These are phyloP conservation scores for Polyploca ridens DNA, from an alignment of 2,888 invertebrate genomes.

Conservation along the genomic window DNA sequence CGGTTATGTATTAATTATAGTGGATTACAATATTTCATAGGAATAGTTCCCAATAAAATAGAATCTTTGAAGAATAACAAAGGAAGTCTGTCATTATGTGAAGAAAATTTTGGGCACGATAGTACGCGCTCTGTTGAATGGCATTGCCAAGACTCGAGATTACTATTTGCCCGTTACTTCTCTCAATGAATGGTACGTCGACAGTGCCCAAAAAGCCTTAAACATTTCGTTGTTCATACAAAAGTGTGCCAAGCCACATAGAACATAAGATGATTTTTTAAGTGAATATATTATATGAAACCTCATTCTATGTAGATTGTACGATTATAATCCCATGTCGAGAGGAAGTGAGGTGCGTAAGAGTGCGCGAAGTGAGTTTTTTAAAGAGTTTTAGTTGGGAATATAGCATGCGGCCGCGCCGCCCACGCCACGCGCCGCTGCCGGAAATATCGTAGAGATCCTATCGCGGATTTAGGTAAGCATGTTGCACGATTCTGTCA, in stretches of 20 bases:
- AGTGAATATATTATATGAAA: slow-evolving; percentile 20
- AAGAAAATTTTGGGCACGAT: slow-evolving; percentile 45
- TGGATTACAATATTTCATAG: neutral
- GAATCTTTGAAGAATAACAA: too few species aligned
- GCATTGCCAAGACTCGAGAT: slow-evolving; percentile 73
- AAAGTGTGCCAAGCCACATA: slow-evolving; percentile 46
- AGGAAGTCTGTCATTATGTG: neutral
- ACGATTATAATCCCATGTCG: slow-evolving; percentile 56
- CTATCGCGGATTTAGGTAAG: slow-evolving; percentile 62
- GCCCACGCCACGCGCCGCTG: slow-evolving; percentile 75
- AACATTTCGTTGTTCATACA: slow-evolving; percentile 41
- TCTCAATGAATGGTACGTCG: slow-evolving; percentile 79
- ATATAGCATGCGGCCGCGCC: slow-evolving; percentile 54
- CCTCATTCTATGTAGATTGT: slow-evolving; percentile 53
- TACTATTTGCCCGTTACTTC: slow-evolving; percentile 82
- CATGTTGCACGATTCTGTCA: slow-evolving; percentile 75
- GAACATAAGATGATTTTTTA: slow-evolving; percentile 44
- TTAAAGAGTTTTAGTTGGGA: slow-evolving; percentile 53
- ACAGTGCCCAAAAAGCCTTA: slow-evolving; percentile 64
- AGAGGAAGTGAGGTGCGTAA: slow-evolving; percentile 58
- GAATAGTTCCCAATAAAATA: too few species aligned
- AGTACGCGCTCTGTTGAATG: slow-evolving; percentile 75
- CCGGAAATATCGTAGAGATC: slow-evolving; percentile 75
- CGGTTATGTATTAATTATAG: neutral
- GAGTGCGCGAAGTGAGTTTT: slow-evolving; percentile 67